These are phyloP conservation scores for Chelonia mydas DNA, from an alignment of 2,797 vertebrate species.

Conservation along the genomic window DNA sequence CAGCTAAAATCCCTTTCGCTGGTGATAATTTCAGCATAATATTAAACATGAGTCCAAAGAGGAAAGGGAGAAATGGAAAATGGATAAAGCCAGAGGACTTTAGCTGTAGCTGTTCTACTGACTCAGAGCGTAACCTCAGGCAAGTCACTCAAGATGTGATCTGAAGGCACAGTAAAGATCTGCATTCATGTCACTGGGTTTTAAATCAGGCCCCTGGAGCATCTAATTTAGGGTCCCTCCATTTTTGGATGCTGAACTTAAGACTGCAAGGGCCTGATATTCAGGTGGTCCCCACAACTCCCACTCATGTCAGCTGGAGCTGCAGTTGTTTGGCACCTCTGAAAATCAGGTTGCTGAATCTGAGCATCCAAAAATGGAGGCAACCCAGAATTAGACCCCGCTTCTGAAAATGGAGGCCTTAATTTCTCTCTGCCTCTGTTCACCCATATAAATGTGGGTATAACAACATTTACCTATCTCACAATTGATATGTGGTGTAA, in stretches of 20 bases:
- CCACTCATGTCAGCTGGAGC: not conserved
- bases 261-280: not conserved
- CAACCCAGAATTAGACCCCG: accelerated
- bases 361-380: not conserved
- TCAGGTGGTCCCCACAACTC: not conserved
- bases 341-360: not conserved
- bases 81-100: constrained; percentile 25
- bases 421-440: not conserved
- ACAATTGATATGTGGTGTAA: not conserved
- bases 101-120: not conserved
- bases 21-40: constrained; percentile 33
- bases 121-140: not conserved
- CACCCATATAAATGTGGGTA: not conserved
- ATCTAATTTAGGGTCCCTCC: not conserved
- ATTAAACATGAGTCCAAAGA: constrained; percentile 22
- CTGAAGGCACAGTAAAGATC: constrained; percentile 1
- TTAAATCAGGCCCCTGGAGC: not conserved
- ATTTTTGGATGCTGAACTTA: not conserved
- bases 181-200: constrained; percentile 14
- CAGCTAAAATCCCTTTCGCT: constrained; percentile 1
- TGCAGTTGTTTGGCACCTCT: not conserved
- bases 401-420: not conserved
- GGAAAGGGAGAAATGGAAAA: constrained; percentile 14
- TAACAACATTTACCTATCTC: not conserved
- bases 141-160: not conserved